Conservation (phyloP, 2,797 vertebrate genomes). For the Ptychobarbus kaznakovi region DNA sequence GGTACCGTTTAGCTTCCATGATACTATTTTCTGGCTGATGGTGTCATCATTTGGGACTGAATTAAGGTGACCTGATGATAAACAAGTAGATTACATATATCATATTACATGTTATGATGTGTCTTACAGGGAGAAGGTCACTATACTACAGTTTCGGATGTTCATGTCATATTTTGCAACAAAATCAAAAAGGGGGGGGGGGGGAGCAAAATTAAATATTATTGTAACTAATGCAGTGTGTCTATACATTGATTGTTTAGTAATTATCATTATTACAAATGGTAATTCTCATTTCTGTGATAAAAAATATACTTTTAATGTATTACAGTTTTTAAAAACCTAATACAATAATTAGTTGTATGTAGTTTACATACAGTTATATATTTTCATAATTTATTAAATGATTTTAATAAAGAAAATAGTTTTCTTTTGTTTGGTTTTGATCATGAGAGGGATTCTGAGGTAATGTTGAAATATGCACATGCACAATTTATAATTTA, state of each 20-base stretch:
- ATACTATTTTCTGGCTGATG: slow-evolving; percentile 78
- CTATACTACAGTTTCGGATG: not conserved
- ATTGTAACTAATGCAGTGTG: not conserved
- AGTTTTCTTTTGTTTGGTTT: not conserved
- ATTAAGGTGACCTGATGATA: slow-evolving; percentile 68
- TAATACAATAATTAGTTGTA: not conserved
- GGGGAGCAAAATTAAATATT: not conserved
- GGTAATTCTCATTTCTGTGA: not conserved
- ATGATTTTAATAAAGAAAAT: not conserved
- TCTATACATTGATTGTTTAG: not conserved
- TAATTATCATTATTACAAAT: not conserved
- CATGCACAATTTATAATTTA: not conserved
- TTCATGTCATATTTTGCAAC: not conserved
- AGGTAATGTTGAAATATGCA: not conserved
- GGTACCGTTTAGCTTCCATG: slow-evolving; percentile 40
- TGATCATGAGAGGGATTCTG: not conserved
- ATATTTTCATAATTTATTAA: not conserved
- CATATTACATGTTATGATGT: not conserved
- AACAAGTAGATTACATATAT: not conserved
- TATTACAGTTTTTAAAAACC: not conserved
- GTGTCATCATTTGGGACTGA: slow-evolving; percentile 84
- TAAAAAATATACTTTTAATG: not conserved
- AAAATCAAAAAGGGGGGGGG: not conserved
- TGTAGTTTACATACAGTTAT: not conserved
- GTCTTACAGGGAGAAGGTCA: not conserved